A percentile compares a stretch with the other conserved stretches of the same genome.
These are phyloP conservation scores for Rhegmatorhina hoffmannsi DNA, from an alignment of 2,113 vertebrate genomes.

Conservation along the genomic window DNA sequence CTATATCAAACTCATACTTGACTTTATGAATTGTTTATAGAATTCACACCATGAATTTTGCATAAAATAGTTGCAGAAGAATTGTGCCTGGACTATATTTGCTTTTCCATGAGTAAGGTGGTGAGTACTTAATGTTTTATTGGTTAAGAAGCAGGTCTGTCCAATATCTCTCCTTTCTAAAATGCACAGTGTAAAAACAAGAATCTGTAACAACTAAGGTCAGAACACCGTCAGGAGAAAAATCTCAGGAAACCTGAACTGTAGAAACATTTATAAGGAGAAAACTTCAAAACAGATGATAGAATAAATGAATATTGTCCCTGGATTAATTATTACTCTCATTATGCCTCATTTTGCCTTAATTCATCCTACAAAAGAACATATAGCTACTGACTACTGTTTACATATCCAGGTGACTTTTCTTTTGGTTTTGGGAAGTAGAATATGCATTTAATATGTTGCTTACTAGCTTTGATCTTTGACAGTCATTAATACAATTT, in stretches of 20 bases:
- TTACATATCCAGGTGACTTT: conserved; percentile 19
- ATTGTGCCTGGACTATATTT: conserved; percentile 38
- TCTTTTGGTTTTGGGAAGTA: not conserved
- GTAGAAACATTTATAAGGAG: not conserved
- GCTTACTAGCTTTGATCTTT: conserved; percentile 32
- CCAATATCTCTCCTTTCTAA: conserved; percentile 34
- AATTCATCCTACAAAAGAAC: not conserved
- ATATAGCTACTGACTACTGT: not conserved
- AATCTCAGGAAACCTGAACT: not conserved
- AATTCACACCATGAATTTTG: conserved; percentile 72
- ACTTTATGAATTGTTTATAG: conserved; percentile 81
- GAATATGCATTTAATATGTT: not conserved
- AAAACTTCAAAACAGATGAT: not conserved
- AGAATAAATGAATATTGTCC: not conserved
- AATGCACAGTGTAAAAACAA: conserved; percentile 1
- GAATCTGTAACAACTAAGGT: conserved; percentile 35
- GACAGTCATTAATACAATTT: not conserved
- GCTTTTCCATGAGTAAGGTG: conserved; percentile 29
- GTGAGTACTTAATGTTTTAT: conserved; percentile 61
- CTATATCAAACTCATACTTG: conserved; percentile 59
- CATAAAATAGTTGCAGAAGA: conserved; percentile 67
- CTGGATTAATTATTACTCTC: not conserved
- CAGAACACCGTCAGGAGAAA: conserved; percentile 21
- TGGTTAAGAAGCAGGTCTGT: conserved; percentile 27
- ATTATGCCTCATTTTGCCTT: not conserved